Percentiles rank a stretch among this genome's conserved stretches.
These are phyloP conservation scores for Cavia aperea DNA, from an alignment of 2,113 vertebrate species.

Conservation along the genomic window DNA sequence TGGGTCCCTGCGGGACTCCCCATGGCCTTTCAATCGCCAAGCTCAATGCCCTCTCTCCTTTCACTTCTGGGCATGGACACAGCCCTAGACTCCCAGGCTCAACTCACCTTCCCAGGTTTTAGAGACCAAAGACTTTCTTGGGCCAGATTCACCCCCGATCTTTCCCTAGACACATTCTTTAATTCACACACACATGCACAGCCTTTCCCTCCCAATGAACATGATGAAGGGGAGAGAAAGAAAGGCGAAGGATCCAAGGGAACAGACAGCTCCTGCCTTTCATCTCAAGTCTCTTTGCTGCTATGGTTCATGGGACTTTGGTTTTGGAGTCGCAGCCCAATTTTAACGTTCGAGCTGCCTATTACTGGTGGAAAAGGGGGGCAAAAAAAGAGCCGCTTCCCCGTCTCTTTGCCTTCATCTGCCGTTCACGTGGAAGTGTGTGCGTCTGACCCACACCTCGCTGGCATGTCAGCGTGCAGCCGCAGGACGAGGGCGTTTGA, in stretches of 20 bases:
- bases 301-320: slow-evolving; percentile 77
- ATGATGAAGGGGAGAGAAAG: slow-evolving; percentile 67
- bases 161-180: slow-evolving; percentile 57
- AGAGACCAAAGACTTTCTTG: slow-evolving; percentile 61
- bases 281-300: slow-evolving; percentile 72
- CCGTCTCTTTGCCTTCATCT: slow-evolving; percentile 77
- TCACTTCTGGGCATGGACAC: neutral
- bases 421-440: slow-evolving; percentile 76
- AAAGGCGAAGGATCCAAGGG: slow-evolving; percentile 56
- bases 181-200: slow-evolving; percentile 59
- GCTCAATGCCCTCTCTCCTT: neutral
- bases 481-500: slow-evolving; percentile 77
- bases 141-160: slow-evolving; percentile 47
- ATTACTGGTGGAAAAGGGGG: slow-evolving; percentile 76
- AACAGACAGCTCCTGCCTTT: slow-evolving; percentile 65
- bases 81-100: slow-evolving; percentile 21
- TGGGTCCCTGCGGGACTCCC: slow-evolving; percentile 31
- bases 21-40: neutral
- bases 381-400: slow-evolving; percentile 70
- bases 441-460: slow-evolving; percentile 78
- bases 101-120: slow-evolving; percentile 24
- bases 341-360: slow-evolving; percentile 75
- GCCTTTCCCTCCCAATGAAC: slow-evolving; percentile 56
- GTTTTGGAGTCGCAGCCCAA: slow-evolving; percentile 77
- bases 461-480: slow-evolving; percentile 79